phyloP scores from a whole-genome alignment of 2,797 vertebrate species.

The Allobates femoralis region DNA sequence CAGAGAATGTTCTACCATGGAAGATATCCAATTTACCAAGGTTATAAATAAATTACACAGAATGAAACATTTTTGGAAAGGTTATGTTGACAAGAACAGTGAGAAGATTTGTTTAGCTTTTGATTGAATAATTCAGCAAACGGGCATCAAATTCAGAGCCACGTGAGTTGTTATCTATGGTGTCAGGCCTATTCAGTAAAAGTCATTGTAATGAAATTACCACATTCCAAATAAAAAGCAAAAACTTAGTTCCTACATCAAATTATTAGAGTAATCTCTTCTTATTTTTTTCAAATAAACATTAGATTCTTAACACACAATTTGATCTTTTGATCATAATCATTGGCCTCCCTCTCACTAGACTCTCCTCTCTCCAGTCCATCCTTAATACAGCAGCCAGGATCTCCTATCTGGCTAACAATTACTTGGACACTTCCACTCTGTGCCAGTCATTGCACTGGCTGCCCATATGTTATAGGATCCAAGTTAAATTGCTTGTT shows the following conservation, averaged over 20 bases:
- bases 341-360: no score
- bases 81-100: constrained; percentile 4
- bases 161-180: not conserved
- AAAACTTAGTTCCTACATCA: no score
- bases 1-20: constrained; percentile 19
- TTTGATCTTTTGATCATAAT: no score
- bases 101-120: not conserved
- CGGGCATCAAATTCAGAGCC: not conserved
- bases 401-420: no score
- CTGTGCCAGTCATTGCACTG: no score
- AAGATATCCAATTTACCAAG: constrained; percentile 18
- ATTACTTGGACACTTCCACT: no score
- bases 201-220: not conserved
- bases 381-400: no score
- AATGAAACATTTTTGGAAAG: constrained; percentile 5
- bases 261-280: not conserved
- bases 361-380: no score
- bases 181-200: not conserved
- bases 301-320: no score
- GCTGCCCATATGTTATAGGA: no score
- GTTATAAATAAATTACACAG: constrained; percentile 21
- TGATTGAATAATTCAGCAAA: constrained; percentile 17
- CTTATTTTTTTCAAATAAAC: no score
- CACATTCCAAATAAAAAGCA: not conserved
- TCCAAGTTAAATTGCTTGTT: no score